A percentile compares a stretch with the other conserved stretches of the same genome.
phyloP scores from a whole-genome alignment of 2,113 vertebrate species.

The Arvicanthis niloticus region DNA sequence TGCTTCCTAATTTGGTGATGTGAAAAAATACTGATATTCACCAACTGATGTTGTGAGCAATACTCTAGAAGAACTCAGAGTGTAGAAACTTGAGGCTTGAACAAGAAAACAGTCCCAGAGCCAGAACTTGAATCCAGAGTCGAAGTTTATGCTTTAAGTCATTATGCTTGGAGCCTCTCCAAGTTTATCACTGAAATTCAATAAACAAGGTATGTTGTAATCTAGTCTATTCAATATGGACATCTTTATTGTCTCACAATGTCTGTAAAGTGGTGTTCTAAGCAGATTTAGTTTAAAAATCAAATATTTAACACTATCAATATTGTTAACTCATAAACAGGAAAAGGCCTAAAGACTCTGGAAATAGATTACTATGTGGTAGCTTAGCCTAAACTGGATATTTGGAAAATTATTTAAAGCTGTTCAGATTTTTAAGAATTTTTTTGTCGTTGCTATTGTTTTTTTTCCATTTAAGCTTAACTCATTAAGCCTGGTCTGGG shows the following conservation, averaged over 20 bases:
- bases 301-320: neutral
- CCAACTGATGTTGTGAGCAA: neutral
- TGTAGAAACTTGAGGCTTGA: neutral
- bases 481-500: neutral
- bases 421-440: neutral
- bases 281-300: neutral
- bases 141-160: neutral
- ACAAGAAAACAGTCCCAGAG: neutral
- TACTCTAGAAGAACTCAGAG: neutral
- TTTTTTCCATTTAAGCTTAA: neutral
- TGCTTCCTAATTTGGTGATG: neutral
- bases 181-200: neutral
- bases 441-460: neutral
- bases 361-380: neutral
- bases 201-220: neutral
- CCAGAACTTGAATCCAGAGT: neutral
- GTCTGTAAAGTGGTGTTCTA: neutral
- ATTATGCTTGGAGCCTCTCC: neutral
- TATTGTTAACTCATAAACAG: neutral
- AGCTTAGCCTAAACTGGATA: neutral
- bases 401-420: slow-evolving; percentile 23
- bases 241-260: neutral
- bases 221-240: neutral
- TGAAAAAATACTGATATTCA: neutral
- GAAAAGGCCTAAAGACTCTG: neutral